Percentiles rank a stretch among this genome's conserved stretches.
Evolutionary conservation across 2,113 vertebrate genomes (phyloP).

Genomic region (Dendropsophus ebraccatus): DNA sequence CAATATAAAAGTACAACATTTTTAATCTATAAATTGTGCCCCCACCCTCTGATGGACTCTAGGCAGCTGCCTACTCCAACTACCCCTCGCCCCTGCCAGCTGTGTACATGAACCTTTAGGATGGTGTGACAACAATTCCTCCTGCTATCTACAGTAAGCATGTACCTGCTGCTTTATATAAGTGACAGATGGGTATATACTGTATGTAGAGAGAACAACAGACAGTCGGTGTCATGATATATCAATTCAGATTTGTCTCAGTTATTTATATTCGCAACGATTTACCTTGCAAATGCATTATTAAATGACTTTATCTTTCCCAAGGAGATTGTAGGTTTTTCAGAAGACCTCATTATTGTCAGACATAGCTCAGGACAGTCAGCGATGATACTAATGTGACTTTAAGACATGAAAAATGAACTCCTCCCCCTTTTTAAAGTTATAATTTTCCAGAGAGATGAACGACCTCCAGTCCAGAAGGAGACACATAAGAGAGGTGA

Average conservation of each 20-base stretch:
- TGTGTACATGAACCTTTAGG: background rate
- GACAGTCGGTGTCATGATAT: background rate
- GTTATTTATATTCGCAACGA: background rate
- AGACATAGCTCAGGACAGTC: background rate
- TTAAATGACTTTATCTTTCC: constrained; percentile 10
- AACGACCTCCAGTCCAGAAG: constrained; percentile 41
- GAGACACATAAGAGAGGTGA: constrained; percentile 54
- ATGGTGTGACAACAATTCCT: background rate
- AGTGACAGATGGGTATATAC: background rate
- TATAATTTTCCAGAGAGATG: constrained; percentile 51
- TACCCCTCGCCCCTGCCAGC: no score
- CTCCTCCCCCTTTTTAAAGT: constrained; percentile 32
- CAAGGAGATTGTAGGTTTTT: background rate
- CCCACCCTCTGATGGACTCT: no score
- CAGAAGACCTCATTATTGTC: background rate
- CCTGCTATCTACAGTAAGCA: background rate
- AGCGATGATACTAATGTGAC: constrained; percentile 17
- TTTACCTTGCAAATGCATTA: background rate
- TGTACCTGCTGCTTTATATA: background rate
- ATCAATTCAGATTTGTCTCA: background rate
- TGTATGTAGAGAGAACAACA: background rate
- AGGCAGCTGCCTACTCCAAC: no score
- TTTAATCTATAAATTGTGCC: no score
- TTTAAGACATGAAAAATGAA: constrained; percentile 5
- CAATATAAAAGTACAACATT: no score